Conservation (phyloP, 2,888 invertebrate species). For the Sinodicranocentrus sp. region DNA sequence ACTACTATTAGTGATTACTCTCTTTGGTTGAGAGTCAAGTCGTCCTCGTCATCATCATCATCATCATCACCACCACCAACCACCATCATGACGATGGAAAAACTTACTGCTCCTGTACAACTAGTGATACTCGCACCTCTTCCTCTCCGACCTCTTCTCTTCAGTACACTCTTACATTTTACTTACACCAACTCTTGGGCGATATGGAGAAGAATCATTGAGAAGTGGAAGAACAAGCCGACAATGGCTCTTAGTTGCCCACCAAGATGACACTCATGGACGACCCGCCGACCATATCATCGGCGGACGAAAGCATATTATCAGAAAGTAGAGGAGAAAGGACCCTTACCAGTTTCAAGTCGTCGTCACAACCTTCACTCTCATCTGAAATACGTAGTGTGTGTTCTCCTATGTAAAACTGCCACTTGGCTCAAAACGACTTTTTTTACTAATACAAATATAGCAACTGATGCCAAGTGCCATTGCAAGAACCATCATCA, state of each 20-base stretch:
- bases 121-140: slow-evolving; percentile 35
- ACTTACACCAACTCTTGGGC: slow-evolving; percentile 46
- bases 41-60: slow-evolving; percentile 10
- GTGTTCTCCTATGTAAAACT: slow-evolving; percentile 45
- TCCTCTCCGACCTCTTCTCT: slow-evolving; percentile 50
- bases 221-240: slow-evolving; percentile 64
- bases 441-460: slow-evolving; percentile 37
- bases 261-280: slow-evolving; percentile 68
- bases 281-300: slow-evolving; percentile 50
- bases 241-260: slow-evolving; percentile 71
- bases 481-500: slow-evolving; percentile 25
- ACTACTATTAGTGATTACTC: slow-evolving; percentile 29
- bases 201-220: slow-evolving; percentile 52
- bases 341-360: slow-evolving; percentile 36
- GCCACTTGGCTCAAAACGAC: slow-evolving; percentile 37
- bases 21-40: slow-evolving; percentile 33
- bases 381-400: not conserved
- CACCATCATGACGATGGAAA: not conserved
- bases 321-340: slow-evolving; percentile 15
- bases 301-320: slow-evolving; percentile 34
- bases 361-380: slow-evolving; percentile 19
- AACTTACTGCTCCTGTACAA: slow-evolving; percentile 16
- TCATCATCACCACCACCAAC: slow-evolving; percentile 30
- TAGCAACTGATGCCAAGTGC: slow-evolving; percentile 37
- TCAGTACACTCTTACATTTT: slow-evolving; percentile 47